These are phyloP conservation scores for Acanthurus leucopareius DNA, from an alignment of 2,797 vertebrate genomes.

Conservation along the genomic window DNA sequence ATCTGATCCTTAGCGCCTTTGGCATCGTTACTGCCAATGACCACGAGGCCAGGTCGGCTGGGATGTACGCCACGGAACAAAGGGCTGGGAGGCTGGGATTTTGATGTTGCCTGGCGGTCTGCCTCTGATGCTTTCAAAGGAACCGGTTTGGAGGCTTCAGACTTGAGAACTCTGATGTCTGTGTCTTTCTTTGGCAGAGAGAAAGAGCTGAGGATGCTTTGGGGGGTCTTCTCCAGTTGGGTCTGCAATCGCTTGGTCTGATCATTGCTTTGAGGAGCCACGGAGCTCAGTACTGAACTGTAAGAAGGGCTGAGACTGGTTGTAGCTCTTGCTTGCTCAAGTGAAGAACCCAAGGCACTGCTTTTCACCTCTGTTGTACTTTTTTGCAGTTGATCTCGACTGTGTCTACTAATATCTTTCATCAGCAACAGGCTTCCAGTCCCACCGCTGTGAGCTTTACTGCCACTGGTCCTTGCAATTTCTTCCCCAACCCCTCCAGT, in stretches of 20 bases:
- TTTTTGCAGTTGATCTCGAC: conserved; percentile 16
- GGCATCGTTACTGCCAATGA: conserved; percentile 31
- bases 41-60: conserved; percentile 55
- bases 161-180: conserved; percentile 39
- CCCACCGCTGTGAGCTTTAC: conserved; percentile 9
- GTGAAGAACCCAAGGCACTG: conserved; percentile 25
- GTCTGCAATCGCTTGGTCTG: background rate
- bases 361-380: conserved; percentile 24
- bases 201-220: conserved; percentile 26
- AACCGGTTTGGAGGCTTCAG: conserved; percentile 46
- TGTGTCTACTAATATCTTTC: conserved; percentile 5
- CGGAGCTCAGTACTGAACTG: conserved; percentile 30
- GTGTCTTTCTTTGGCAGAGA: conserved; percentile 62
- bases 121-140: conserved; percentile 42
- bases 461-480: conserved; percentile 33
- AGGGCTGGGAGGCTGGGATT: background rate
- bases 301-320: conserved; percentile 12
- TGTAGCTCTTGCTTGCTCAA: conserved; percentile 9
- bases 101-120: background rate
- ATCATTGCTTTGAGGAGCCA: background rate
- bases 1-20: background rate
- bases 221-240: background rate
- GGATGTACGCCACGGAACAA: conserved; percentile 40
- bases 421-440: conserved; percentile 6
- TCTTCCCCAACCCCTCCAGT: conserved; percentile 76